Base-by-base conservation (phyloP, 2,113 vertebrate species). In the Nothobranchius kuhntae region DNA sequence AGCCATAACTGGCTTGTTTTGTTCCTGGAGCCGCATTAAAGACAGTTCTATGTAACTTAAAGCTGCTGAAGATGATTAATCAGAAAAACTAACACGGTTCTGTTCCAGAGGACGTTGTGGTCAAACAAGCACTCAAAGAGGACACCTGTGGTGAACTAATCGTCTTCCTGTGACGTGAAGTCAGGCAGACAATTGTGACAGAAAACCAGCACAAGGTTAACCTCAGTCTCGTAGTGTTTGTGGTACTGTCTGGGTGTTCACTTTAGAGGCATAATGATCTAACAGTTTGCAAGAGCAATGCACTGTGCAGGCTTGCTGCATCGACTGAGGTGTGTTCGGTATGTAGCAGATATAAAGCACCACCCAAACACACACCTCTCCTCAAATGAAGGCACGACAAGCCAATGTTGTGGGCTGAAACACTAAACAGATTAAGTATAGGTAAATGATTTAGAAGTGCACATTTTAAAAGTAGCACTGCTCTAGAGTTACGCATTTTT, bases 121-220 rank as follows among this genome's bases (percentile, higher is more conserved):
- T 69, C 61, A 64, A 79, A 81, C 76, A 77, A 80, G 78, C 56
- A 65, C 65, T 75, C 68, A 80, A 71, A 81, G 66, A 69, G 78
- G 65, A 83, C 80, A 81, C 74, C 67, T 78, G 73, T 71, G 58
- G 81, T 38, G 75, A 66, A 63, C 60, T 83, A 81, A 86, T 85
- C 74, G 73, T 78, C 79, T 87, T 89, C 84, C 68, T 55, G 70
- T 85, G 82, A 86, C 75, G 45, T 54, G 0, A 65, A 74, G 77
- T 81, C 71, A 84, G 80, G 77, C 80, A 70, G 80, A 76, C 81
- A 76, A 73, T 82, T 81, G 79, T 86, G 58, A 59, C 69, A 87
- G 72, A 71, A 85, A 86, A 78, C 58, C 77, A 71, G 42, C 53
- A 62, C 45, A 58, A 45, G 10, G 55, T 73, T 79, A 50, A 56